phyloP scores from a whole-genome alignment of 37 sponge, comb jelly and placozoan genomes.

The Amphimedon queenslandica region DNA sequence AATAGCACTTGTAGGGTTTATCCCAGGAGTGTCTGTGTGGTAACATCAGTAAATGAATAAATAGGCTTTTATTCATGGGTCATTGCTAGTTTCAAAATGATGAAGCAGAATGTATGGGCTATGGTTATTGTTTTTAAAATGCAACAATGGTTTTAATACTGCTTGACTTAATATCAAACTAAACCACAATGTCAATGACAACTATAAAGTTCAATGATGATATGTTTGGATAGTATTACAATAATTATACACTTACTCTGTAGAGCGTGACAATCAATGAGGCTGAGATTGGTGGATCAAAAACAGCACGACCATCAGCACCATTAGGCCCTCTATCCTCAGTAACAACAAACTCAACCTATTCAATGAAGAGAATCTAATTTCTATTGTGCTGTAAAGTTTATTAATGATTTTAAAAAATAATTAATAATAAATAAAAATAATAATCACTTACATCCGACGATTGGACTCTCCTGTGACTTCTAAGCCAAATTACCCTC shows the following conservation, averaged over 20 bases:
- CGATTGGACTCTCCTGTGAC: slow-evolving; percentile 51
- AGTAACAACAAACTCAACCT: slow-evolving; percentile 39
- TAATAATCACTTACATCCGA: slow-evolving; percentile 27
- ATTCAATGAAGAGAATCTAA: no score
- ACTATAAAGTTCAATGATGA: no score
- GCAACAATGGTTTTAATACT: background rate
- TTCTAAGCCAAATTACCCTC: slow-evolving; percentile 69
- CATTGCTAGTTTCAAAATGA: no score
- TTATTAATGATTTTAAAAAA: background rate
- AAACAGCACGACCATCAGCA: slow-evolving; percentile 48
- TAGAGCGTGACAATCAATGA: slow-evolving; percentile 71
- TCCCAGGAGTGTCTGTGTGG: no score
- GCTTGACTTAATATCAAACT: no score
- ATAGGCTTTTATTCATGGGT: no score
- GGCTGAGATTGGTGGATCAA: slow-evolving; percentile 49
- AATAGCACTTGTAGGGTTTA: no score
- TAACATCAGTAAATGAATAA: no score
- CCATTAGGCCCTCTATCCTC: slow-evolving; percentile 69
- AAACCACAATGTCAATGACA: no score
- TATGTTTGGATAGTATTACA: background rate
- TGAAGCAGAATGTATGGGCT: no score
- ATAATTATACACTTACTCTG: slow-evolving; percentile 35
- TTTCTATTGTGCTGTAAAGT: no score
- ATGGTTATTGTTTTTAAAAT: no score
- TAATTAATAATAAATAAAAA: background rate